These are phyloP conservation scores for Amphimedon queenslandica DNA, from an alignment of 37 sponge, comb jelly and placozoan genomes.

Conservation along the genomic window DNA sequence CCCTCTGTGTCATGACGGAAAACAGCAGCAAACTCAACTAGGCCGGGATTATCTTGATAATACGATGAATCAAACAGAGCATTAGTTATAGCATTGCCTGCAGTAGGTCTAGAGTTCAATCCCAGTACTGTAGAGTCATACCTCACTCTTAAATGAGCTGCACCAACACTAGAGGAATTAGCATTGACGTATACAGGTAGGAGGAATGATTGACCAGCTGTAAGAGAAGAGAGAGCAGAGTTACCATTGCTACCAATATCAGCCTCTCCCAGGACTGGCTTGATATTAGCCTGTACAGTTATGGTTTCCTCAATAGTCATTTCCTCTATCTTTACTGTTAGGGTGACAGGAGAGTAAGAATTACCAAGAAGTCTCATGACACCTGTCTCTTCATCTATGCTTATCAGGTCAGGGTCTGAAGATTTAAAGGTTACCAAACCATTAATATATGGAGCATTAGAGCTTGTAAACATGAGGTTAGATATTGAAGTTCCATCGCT, in stretches of 20 bases:
- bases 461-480: constrained; percentile 7
- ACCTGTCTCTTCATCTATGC: constrained; percentile 22
- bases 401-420: background rate
- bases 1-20: background rate
- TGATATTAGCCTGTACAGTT: constrained; percentile 17
- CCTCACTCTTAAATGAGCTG: constrained; percentile 16
- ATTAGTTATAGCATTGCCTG: background rate
- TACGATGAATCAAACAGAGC: constrained; percentile 3
- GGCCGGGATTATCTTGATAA: background rate
- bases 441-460: constrained; percentile 9
- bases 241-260: constrained; percentile 31
- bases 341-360: constrained; percentile 3
- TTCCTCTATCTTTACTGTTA: background rate
- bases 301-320: background rate
- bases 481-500: constrained; percentile 33
- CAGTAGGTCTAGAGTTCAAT: background rate
- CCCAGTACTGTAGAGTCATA: constrained; percentile 12
- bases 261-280: constrained; percentile 47
- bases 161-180: constrained; percentile 20
- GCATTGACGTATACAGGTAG: constrained; percentile 45
- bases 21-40: constrained; percentile 21
- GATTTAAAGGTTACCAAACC: constrained; percentile 27
- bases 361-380: constrained; percentile 20
- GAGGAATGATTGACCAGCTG: background rate
- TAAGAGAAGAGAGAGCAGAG: background rate